Evolutionary conservation across 2,797 vertebrate species (phyloP), one percentile per base, ranked within the genome.

Genomic region (Lepus oiostolus): DNA sequence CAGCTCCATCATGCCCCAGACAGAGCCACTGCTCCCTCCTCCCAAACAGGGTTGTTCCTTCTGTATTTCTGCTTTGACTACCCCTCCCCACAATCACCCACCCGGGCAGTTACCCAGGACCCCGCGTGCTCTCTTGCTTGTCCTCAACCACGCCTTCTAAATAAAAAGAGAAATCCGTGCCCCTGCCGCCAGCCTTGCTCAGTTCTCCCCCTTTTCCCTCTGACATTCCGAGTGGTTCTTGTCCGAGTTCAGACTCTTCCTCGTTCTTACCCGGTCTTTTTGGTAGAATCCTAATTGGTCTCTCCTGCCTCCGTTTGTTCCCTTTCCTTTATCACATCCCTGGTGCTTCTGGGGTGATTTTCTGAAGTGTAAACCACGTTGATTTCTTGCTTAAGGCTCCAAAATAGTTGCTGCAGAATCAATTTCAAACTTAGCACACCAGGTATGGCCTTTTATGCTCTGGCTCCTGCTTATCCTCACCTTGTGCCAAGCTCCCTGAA

Each of bases 191-290:
- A 28, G 28, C n/a, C 63, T 35, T 9, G 5, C 42, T 24, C 30
- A 0, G 38, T 5, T 47, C 12, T 68, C 7, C 22, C 19, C 28
- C 71, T 35, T 28, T 65, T 67, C 60, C 30, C 68, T 50, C 38
- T 38, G 77, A 58, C 16, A 2, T 28, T 28, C 35, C 50, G 30
- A 62, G 30, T 30, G 77, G 26, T 35, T 52, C 24, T 77, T 35
- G 26, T 8, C 42, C 21, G 2, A 1, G 6, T 50, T 50, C 6
- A 17, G 67, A 2, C 19, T 82, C 60, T 19, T 58, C 13, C 6
- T 28, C 28, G 52, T 19, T 88, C 75, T 85, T 38, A 90, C 62
- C 93, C 88, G n/a, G 13, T 67, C 28, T 54, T 90, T 60, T 13
- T 22, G 12, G 17, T 3, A 30, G 74, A 65, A 26, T 32, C 79